A percentile compares a stretch with the other conserved stretches of the same genome.
phyloP scores from a whole-genome alignment of 2,797 vertebrate genomes.

The Heliangelus exortis region DNA sequence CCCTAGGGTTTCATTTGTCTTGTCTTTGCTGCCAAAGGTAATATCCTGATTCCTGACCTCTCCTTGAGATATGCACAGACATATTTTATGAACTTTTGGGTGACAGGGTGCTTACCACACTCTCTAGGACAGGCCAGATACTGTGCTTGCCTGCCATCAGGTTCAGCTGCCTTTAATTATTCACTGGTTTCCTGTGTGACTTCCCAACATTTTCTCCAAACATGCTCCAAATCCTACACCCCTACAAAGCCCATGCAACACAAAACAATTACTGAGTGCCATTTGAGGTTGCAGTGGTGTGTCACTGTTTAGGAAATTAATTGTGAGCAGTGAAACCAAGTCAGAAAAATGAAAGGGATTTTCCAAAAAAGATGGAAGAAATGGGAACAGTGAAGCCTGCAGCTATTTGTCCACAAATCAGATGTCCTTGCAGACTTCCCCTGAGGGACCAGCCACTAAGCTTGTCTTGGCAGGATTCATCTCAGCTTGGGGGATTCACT shows the following conservation, averaged over 20 bases:
- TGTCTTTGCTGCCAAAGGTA: background rate
- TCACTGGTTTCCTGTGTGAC: background rate
- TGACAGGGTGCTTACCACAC: background rate
- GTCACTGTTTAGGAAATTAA: background rate
- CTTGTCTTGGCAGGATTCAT: background rate
- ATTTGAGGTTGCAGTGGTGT: background rate
- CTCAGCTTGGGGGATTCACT: background rate
- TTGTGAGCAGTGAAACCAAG: background rate
- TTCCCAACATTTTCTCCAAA: background rate
- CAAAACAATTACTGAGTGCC: background rate
- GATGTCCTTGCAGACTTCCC: background rate
- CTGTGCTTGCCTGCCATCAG: background rate
- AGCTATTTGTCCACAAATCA: background rate
- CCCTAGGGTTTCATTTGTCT: background rate
- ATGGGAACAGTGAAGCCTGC: background rate
- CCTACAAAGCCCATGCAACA: background rate
- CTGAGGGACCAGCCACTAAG: background rate
- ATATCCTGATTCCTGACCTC: constrained; percentile 10
- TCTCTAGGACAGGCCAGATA: background rate
- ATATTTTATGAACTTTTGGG: constrained; percentile 5
- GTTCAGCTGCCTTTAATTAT: background rate
- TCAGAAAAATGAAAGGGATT: background rate
- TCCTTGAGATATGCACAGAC: background rate
- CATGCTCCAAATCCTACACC: background rate
- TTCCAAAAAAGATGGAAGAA: background rate